A percentile compares a stretch with the other conserved stretches of the same genome.
Evolutionary conservation across 1,140 invertebrate species (phyloP).

Genomic region (Mesaphorura yosii): DNA sequence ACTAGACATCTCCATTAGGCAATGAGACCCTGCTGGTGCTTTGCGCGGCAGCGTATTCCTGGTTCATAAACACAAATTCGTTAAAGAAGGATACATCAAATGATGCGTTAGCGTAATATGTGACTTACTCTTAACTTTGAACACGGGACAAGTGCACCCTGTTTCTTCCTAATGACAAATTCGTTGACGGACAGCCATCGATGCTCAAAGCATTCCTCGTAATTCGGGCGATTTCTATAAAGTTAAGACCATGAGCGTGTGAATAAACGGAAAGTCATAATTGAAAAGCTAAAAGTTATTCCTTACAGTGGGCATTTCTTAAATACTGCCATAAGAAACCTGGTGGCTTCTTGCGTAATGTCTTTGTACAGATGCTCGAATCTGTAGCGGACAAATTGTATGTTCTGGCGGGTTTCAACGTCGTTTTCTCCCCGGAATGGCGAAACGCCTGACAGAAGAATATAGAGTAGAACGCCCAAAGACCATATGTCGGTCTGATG

Average conservation of each 20-base stretch:
- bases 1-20: no score
- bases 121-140: no score
- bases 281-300: constrained; percentile 8
- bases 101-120: no score
- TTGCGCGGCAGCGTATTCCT: no score
- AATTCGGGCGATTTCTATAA: constrained; percentile 75
- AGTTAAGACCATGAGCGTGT: constrained; percentile 24
- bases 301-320: constrained; percentile 79
- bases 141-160: no score
- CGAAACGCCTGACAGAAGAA: constrained; percentile 84
- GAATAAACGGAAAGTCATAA: neutral
- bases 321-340: constrained; percentile 89
- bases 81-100: no score
- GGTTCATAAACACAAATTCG: no score
- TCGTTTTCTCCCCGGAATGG: constrained; percentile 76
- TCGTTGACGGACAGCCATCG: constrained; percentile 85
- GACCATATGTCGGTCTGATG: constrained; percentile 93
- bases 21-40: no score
- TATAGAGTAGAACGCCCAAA: constrained; percentile 80
- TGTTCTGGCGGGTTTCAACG: constrained; percentile 78
- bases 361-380: constrained; percentile 91
- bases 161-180: constrained; percentile 80
- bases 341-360: constrained; percentile 81
- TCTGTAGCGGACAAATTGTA: constrained; percentile 81
- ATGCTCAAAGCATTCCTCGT: constrained; percentile 89